Evolutionary conservation across 2,888 invertebrate genomes (phyloP).

Genomic region (Zygothrica quintamaculata): DNA sequence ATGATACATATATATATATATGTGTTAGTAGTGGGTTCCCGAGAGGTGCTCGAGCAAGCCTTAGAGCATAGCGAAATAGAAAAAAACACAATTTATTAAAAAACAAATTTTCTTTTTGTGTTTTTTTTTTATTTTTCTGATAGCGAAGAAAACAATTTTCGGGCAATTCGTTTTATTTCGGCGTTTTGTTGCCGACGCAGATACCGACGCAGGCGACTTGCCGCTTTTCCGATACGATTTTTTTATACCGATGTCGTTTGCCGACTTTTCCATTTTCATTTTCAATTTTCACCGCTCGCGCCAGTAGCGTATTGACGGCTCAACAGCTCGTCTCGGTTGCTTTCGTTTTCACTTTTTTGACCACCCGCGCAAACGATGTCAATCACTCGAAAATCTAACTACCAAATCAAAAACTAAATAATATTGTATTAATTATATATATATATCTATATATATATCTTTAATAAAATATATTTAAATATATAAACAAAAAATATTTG

Average conservation of each 20-base stretch:
- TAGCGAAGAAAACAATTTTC: constrained; percentile 65
- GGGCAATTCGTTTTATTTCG: constrained; percentile 58
- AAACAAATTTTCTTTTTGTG: constrained; percentile 25
- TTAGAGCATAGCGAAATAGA: constrained; percentile 41
- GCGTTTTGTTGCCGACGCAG: constrained; percentile 41
- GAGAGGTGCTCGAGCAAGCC: constrained; percentile 19
- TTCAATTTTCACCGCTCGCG: constrained; percentile 81
- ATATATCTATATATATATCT: too few species aligned
- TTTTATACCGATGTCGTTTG: constrained; percentile 18
- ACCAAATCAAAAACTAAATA: constrained; percentile 5
- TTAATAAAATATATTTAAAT: constrained; percentile 7
- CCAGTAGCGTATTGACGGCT: constrained; percentile 83
- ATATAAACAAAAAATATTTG: not conserved
- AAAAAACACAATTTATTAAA: constrained; percentile 46
- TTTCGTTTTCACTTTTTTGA: constrained; percentile 55
- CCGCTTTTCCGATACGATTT: constrained; percentile 38
- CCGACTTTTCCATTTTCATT: constrained; percentile 78
- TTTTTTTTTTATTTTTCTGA: constrained; percentile 10
- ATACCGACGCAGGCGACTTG: constrained; percentile 75
- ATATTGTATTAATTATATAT: constrained; percentile 12
- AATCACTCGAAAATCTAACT: constrained; percentile 16
- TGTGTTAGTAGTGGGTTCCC: not conserved
- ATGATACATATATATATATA: not conserved
- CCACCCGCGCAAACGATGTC: constrained; percentile 31
- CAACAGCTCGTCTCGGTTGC: constrained; percentile 82